phyloP scores from a whole-genome alignment of 2,888 invertebrate species.

The Odontocolon sp. region DNA sequence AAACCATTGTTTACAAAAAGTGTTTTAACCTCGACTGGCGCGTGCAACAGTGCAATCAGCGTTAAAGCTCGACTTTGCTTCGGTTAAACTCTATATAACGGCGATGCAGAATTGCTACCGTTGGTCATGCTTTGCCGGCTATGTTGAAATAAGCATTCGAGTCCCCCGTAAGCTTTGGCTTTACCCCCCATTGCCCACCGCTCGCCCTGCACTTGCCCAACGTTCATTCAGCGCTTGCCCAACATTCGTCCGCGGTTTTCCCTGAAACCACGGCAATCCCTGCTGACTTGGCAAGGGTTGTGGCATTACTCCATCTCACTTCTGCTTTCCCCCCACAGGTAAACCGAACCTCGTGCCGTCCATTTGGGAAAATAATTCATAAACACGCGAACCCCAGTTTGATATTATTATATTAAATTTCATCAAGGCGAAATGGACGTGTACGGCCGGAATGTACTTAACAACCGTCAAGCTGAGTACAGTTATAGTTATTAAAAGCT shows the following conservation, averaged over 20 bases:
- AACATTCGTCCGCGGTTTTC: not conserved
- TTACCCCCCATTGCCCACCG: not conserved
- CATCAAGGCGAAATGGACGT: not conserved
- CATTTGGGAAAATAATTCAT: not conserved
- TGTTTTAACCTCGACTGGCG: constrained; percentile 20
- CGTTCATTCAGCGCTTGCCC: not conserved
- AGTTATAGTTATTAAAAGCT: too few species aligned
- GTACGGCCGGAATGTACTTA: not conserved
- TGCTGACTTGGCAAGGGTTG: too few species aligned
- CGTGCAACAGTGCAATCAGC: constrained; percentile 58
- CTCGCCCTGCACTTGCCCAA: too few species aligned
- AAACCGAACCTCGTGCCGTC: not conserved
- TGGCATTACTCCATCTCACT: not conserved
- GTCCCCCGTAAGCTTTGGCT: not conserved
- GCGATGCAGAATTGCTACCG: not conserved
- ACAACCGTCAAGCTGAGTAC: too few species aligned
- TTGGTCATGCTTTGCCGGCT: constrained; percentile 13
- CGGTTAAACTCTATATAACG: constrained; percentile 42
- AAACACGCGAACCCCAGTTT: not conserved
- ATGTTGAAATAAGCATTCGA: constrained; percentile 39
- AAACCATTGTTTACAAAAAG: constrained; percentile 45
- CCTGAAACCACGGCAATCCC: too few species aligned
- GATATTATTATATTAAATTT: not conserved
- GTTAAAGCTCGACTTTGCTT: constrained; percentile 44
- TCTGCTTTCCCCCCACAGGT: not conserved